These are phyloP conservation scores for Uromys caudimaculatus DNA, from an alignment of 2,797 vertebrate genomes.

Conservation along the genomic window DNA sequence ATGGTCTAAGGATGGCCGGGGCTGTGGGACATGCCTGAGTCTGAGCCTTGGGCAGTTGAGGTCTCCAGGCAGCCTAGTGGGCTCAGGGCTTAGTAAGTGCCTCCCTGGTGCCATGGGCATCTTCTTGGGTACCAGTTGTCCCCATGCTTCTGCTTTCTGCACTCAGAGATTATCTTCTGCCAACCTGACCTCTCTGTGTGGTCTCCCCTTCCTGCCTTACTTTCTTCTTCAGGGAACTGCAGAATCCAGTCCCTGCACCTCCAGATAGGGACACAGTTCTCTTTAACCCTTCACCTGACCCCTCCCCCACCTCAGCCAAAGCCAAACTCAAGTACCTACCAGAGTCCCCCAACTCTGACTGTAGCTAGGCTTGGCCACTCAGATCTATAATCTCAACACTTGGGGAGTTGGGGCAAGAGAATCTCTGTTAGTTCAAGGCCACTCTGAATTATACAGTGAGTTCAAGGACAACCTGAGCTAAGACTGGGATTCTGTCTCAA, in stretches of 20 bases:
- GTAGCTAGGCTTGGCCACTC: neutral
- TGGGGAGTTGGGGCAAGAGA: neutral
- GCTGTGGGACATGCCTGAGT: accelerated
- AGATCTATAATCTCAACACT: neutral
- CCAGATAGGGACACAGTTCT: neutral
- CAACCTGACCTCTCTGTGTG: neutral
- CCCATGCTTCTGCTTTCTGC: neutral
- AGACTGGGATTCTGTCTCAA: neutral
- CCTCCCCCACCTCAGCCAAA: neutral
- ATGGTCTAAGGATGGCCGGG: no score
- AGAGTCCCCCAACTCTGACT: neutral
- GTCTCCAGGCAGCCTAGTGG: neutral
- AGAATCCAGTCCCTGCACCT: neutral
- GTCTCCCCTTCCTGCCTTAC: neutral
- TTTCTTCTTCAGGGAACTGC: neutral
- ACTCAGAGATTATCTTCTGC: neutral
- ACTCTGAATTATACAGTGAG: neutral
- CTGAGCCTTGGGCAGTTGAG: neutral
- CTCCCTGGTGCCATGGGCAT: neutral
- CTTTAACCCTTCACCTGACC: no score
- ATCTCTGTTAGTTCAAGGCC: neutral
- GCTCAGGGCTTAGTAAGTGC: neutral
- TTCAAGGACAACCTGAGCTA: neutral
- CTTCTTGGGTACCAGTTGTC: accelerated
- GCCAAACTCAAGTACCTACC: accelerated